phyloP scores from a whole-genome alignment of 2,113 vertebrate genomes.

The Myrmophylax atrothorax region DNA sequence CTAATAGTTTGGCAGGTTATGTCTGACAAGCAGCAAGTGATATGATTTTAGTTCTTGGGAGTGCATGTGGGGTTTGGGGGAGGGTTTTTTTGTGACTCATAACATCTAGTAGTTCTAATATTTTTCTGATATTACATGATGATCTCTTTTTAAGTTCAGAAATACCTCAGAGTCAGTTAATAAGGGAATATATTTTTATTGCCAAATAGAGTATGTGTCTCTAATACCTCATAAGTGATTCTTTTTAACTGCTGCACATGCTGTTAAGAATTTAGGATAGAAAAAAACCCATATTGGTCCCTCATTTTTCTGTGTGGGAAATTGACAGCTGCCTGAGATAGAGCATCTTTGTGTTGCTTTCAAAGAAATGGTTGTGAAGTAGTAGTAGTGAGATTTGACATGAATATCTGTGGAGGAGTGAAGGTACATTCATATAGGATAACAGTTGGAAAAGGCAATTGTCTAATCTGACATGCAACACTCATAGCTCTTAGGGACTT shows the following conservation, averaged over 20 bases:
- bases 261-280: not conserved
- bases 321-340: not conserved
- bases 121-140: not conserved
- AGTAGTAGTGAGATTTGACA: not conserved
- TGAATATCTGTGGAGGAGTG: not conserved
- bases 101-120: not conserved
- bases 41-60: not conserved
- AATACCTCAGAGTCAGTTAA: not conserved
- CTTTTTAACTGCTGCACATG: not conserved
- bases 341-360: not conserved
- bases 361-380: not conserved
- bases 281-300: not conserved
- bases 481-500: not conserved
- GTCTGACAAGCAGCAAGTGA: not conserved
- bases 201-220: not conserved
- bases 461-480: not conserved
- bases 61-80: not conserved
- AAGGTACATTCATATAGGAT: not conserved
- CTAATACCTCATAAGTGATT: not conserved
- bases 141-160: not conserved
- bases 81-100: not conserved
- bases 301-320: not conserved
- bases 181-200: not conserved
- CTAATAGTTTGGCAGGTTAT: slow-evolving; percentile 4
- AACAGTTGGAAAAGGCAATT: not conserved